Conservation (phyloP, 2,797 vertebrate species). For the Odontamblyopus rebecca region DNA sequence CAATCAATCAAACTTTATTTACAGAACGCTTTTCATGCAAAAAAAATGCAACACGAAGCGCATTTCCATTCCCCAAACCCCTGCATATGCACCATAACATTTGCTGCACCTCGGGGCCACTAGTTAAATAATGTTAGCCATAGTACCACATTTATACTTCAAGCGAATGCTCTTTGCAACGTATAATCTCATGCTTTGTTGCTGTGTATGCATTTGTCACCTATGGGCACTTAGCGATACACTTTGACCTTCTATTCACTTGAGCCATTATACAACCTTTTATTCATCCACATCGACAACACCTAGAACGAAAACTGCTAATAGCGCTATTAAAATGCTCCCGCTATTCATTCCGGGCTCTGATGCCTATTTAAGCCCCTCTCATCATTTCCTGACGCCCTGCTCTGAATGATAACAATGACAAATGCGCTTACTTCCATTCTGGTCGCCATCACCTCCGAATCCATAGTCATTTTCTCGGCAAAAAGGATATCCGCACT, state of each 20-base stretch:
- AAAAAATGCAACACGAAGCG: no score
- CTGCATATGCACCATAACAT: constrained; percentile 2
- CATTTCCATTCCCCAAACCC: not conserved
- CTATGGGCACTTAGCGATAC: constrained; percentile 28
- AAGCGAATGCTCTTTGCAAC: constrained; percentile 43
- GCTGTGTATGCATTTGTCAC: constrained; percentile 31
- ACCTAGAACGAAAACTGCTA: constrained; percentile 30
- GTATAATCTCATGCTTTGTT: constrained; percentile 44
- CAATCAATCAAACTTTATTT: no score
- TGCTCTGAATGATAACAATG: constrained; percentile 70
- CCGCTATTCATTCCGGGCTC: constrained; percentile 42
- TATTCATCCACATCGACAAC: constrained; percentile 21
- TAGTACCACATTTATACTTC: constrained; percentile 19
- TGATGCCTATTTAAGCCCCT: constrained; percentile 37
- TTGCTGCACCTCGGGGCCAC: constrained; percentile 31
- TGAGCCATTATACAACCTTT: constrained; percentile 38
- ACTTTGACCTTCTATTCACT: constrained; percentile 44
- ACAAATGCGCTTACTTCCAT: constrained; percentile 73
- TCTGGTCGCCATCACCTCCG: constrained; percentile 66
- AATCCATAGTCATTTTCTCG: constrained; percentile 77
- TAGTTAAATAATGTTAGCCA: constrained; percentile 5
- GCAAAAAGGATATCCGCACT: constrained; percentile 71
- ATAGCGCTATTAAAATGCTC: constrained; percentile 42
- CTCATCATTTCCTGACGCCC: constrained; percentile 57
- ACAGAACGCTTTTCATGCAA: no score